Conservation (phyloP, 2,888 invertebrate species). For the Temnothorax unifasciatus region DNA sequence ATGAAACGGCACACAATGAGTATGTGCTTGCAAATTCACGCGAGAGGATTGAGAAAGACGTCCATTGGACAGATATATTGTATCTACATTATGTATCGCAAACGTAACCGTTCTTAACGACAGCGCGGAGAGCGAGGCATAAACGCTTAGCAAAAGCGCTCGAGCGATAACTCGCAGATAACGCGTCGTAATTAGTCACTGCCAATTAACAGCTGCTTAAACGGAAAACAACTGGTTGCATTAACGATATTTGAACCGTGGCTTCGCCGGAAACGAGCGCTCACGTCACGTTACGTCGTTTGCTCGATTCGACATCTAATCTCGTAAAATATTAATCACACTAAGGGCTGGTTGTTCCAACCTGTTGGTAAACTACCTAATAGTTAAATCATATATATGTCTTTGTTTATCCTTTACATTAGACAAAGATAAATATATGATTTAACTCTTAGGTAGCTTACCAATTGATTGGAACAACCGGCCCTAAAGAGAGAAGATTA, state of each 20-base stretch:
- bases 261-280: slow-evolving; percentile 70
- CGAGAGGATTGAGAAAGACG: not conserved
- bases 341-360: no score
- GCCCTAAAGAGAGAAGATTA: slow-evolving; percentile 20
- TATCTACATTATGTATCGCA: slow-evolving; percentile 27
- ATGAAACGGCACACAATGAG: not conserved
- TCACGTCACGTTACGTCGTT: slow-evolving; percentile 37
- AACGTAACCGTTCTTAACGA: slow-evolving; percentile 60
- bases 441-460: no score
- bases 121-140: slow-evolving; percentile 52
- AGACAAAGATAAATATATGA: no score
- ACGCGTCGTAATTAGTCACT: slow-evolving; percentile 85
- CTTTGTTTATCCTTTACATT: no score
- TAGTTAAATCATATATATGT: no score
- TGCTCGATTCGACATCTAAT: slow-evolving; percentile 9
- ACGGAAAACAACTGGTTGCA: slow-evolving; percentile 84
- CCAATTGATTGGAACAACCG: no score
- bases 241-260: slow-evolving; percentile 70
- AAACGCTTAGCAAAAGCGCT: slow-evolving; percentile 64
- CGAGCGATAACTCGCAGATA: slow-evolving; percentile 80
- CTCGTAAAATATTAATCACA: slow-evolving; percentile 7
- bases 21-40: slow-evolving; percentile 13
- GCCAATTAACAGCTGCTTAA: slow-evolving; percentile 86
- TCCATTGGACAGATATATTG: not conserved
- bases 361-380: no score